Percentiles rank a stretch among this genome's conserved stretches.
Conservation (phyloP, 53 echinoderm and acorn worm genomes). For the Astropecten irregularis region DNA sequence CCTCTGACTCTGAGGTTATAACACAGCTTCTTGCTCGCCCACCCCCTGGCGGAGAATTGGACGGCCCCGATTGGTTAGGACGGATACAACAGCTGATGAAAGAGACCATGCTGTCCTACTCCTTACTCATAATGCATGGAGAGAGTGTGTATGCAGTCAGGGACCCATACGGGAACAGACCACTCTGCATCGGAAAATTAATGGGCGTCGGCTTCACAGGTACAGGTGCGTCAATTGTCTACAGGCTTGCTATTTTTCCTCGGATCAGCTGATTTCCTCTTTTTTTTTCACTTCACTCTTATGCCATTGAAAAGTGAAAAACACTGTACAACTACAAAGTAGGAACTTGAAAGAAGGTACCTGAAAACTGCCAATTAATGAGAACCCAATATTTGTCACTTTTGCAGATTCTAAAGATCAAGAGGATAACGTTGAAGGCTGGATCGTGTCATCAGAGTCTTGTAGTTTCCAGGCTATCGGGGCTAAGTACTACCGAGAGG, state of each 20-base stretch:
- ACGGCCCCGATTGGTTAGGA: conserved; percentile 92
- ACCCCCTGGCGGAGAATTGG: conserved; percentile 87
- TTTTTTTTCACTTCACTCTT: too few species aligned
- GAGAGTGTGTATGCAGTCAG: conserved; percentile 91
- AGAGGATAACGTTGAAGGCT: conserved; percentile 73
- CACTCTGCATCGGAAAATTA: conserved; percentile 87
- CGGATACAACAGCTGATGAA: conserved; percentile 95
- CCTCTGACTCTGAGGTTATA: conserved; percentile 93
- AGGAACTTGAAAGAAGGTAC: too few species aligned
- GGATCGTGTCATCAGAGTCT: conserved; percentile 96
- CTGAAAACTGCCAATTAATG: too few species aligned
- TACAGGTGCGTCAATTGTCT: conserved; percentile 3
- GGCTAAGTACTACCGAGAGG: conserved; percentile 85
- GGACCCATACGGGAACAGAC: conserved; percentile 98
- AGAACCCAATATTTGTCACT: too few species aligned
- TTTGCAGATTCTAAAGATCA: conserved; percentile 52
- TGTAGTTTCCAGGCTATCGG: conserved; percentile 96
- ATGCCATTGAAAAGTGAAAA: too few species aligned
- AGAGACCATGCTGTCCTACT: conserved; percentile 80
- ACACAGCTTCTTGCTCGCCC: conserved; percentile 87
- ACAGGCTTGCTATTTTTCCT: too few species aligned
- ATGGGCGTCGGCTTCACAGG: conserved; percentile 55
- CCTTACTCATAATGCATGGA: conserved; percentile 87
- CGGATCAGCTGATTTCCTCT: too few species aligned
- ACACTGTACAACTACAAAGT: too few species aligned